Conservation (phyloP, 2,797 vertebrate genomes). For the Chelonia mydas region DNA sequence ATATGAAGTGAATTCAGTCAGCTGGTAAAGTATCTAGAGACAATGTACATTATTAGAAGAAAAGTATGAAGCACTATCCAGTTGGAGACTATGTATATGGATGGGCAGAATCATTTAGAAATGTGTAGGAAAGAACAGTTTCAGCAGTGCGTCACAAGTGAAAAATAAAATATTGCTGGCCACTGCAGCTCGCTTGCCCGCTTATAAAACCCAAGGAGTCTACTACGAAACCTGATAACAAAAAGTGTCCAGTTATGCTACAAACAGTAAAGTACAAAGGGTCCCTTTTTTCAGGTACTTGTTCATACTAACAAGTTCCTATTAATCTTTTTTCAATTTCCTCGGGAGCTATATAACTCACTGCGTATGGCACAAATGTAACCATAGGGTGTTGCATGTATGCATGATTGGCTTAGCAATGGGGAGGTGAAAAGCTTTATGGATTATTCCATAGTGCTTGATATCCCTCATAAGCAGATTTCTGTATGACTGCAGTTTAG, state of each 20-base stretch:
- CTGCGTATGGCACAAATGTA: background rate
- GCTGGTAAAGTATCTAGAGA: background rate
- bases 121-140: background rate
- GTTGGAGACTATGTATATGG: background rate
- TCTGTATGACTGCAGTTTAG: background rate
- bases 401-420: background rate
- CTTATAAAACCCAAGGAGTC: background rate
- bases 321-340: background rate
- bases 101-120: background rate
- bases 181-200: background rate
- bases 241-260: background rate
- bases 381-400: background rate
- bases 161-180: rapidly evolving
- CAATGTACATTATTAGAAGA: rapidly evolving
- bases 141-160: background rate
- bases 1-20: background rate
- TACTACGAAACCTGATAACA: background rate
- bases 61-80: background rate
- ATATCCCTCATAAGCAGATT: background rate
- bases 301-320: background rate
- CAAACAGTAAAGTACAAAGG: background rate
- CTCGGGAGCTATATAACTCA: background rate
- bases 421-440: background rate
- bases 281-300: rapidly evolving
- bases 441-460: background rate